Percentiles rank a stretch among this genome's conserved stretches.
These are phyloP conservation scores for Mythimna lalbum DNA, from an alignment of 2,888 invertebrate genomes.

Conservation along the genomic window DNA sequence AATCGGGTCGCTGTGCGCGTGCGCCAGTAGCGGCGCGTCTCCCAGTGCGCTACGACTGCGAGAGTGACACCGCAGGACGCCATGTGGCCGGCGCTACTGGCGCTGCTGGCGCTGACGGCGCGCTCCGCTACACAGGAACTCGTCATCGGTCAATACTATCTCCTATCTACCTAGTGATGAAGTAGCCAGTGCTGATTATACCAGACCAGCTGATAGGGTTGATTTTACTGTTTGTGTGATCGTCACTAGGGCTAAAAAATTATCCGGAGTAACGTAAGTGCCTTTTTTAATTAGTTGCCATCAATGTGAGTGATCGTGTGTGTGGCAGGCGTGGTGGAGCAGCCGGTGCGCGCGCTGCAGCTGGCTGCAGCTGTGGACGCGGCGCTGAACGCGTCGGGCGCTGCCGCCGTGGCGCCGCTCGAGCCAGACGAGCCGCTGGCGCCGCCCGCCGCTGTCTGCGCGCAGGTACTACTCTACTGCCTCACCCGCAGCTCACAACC, in stretches of 20 bases:
- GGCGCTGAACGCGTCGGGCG: constrained; percentile 59
- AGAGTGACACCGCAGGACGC: neutral
- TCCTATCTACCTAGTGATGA: neutral
- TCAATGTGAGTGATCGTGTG: neutral
- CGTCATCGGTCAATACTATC: constrained; percentile 58
- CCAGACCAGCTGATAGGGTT: neutral
- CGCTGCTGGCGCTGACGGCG: constrained; percentile 24
- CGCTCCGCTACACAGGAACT: constrained; percentile 48
- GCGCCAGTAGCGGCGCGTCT: constrained; percentile 35
- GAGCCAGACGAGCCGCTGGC: constrained; percentile 68
- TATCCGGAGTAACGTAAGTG: too few relatives aligned
- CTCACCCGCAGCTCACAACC: neutral
- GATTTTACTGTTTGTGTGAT: neutral
- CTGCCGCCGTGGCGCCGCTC: constrained; percentile 46
- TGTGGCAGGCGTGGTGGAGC: constrained; percentile 72
- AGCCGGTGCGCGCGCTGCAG: constrained; percentile 66
- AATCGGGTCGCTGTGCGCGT: constrained; percentile 23
- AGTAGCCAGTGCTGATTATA: neutral
- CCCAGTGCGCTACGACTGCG: constrained; percentile 3
- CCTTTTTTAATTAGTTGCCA: neutral
- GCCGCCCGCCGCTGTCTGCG: constrained; percentile 64
- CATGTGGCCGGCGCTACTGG: constrained; percentile 20
- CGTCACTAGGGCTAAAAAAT: neutral
- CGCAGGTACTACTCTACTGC: constrained; percentile 36
- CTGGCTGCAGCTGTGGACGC: constrained; percentile 72